Evolutionary conservation across 2,113 vertebrate genomes (phyloP).

Genomic region (Coregonus clupeaformis): DNA sequence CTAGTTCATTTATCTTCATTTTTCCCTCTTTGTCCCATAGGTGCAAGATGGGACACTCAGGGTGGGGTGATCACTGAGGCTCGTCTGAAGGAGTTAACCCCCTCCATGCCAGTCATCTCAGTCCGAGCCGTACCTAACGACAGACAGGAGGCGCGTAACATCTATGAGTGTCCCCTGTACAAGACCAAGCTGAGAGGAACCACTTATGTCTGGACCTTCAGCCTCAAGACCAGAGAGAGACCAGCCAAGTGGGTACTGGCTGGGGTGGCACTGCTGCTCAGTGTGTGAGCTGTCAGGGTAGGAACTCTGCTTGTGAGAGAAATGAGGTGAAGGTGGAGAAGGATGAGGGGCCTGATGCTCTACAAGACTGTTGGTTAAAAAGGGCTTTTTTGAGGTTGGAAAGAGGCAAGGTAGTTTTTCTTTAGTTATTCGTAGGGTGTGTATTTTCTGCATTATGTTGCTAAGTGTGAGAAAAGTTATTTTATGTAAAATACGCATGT

Average conservation of each 20-base stretch:
- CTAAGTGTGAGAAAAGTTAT: too few relatives aligned
- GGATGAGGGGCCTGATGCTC: too few relatives aligned
- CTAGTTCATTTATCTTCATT: background rate
- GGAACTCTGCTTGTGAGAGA: background rate
- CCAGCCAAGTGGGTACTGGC: slow-evolving; percentile 74
- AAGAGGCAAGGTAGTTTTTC: background rate
- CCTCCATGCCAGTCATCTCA: slow-evolving; percentile 72
- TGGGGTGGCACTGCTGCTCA: slow-evolving; percentile 76
- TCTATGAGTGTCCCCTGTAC: slow-evolving; percentile 76
- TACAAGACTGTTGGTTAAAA: too few relatives aligned
- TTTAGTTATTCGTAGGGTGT: too few relatives aligned
- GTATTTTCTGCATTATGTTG: too few relatives aligned
- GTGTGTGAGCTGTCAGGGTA: slow-evolving; percentile 10
- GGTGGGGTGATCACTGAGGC: slow-evolving; percentile 69
- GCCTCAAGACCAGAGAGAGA: slow-evolving; percentile 74
- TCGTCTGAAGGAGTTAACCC: slow-evolving; percentile 70
- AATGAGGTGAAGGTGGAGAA: background rate
- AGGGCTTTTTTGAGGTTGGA: slow-evolving; percentile 41
- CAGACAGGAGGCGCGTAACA: slow-evolving; percentile 76
- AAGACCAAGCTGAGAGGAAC: slow-evolving; percentile 73
- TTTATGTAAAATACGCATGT: too few relatives aligned
- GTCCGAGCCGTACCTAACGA: slow-evolving; percentile 70
- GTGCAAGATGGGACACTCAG: slow-evolving; percentile 76
- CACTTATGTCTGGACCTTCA: slow-evolving; percentile 72
- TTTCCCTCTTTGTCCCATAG: slow-evolving; percentile 36